Evolutionary conservation across 2,888 invertebrate species (phyloP).

Genomic region (Drosophila trichaetosa): DNA sequence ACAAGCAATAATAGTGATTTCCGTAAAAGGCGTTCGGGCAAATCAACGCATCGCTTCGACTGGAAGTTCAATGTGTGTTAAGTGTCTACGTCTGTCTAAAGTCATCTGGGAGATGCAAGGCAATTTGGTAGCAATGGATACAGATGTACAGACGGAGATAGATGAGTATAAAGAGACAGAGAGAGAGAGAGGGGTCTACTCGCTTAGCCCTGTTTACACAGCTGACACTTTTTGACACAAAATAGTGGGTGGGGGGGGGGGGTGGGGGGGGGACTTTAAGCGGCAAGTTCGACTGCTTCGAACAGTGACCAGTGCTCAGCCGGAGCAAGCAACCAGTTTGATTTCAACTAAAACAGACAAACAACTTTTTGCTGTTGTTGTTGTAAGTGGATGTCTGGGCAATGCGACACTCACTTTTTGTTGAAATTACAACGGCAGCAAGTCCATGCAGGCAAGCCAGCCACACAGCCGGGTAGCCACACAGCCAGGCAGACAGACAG

Average conservation of each 20-base stretch:
- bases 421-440: conserved; percentile 57
- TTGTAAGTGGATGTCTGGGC: conserved; percentile 67
- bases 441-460: conserved; percentile 22
- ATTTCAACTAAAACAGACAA: conserved; percentile 77
- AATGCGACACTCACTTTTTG: conserved; percentile 77
- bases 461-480: conserved; percentile 6
- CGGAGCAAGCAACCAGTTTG: conserved; percentile 72
- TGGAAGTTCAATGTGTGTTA: conserved; percentile 57
- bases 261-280: conserved; percentile 14
- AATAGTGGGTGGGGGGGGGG: background rate
- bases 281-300: conserved; percentile 60
- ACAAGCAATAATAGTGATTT: conserved; percentile 56
- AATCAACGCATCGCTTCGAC: conserved; percentile 49
- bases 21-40: conserved; percentile 69
- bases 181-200: conserved; percentile 29
- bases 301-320: conserved; percentile 37
- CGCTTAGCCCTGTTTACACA: conserved; percentile 76
- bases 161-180: background rate
- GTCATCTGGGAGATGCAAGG: conserved; percentile 30
- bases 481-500: conserved; percentile 21
- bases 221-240: conserved; percentile 71
- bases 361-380: conserved; percentile 67
- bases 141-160: conserved; percentile 2
- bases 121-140: background rate
- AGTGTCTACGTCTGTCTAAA: conserved; percentile 31